Evolutionary conservation across 2,113 vertebrate species (phyloP).

Genomic region (Hystrix brachyura): DNA sequence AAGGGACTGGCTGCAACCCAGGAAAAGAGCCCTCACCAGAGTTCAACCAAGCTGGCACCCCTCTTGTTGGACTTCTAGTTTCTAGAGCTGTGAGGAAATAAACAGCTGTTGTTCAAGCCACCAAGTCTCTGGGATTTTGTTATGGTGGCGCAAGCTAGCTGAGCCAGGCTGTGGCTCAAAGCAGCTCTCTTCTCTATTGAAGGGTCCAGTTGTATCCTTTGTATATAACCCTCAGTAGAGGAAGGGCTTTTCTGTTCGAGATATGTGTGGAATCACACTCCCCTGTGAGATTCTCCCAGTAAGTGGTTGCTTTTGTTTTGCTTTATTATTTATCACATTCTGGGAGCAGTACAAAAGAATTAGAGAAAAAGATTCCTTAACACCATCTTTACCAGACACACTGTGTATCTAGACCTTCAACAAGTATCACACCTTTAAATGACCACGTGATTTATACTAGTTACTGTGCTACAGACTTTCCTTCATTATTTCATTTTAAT

Average conservation of each 20-base stretch:
- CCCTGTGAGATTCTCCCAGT: not conserved
- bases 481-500: slow-evolving; percentile 21
- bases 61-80: not conserved
- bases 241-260: not conserved
- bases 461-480: not conserved
- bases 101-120: not conserved
- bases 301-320: not conserved
- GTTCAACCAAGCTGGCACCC: not conserved
- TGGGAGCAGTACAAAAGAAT: not conserved
- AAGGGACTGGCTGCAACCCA: rapidly evolving
- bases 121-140: not conserved
- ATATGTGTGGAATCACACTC: not conserved
- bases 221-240: not conserved
- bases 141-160: not conserved
- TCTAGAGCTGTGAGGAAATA: not conserved
- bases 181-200: not conserved
- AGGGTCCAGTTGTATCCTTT: not conserved
- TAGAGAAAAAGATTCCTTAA: not conserved
- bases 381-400: not conserved
- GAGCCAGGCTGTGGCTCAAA: not conserved
- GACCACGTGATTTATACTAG: not conserved
- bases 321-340: not conserved
- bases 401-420: not conserved
- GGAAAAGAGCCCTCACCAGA: not conserved
- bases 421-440: not conserved